These are phyloP conservation scores for Dinoponera quadriceps DNA, from an alignment of 1,140 invertebrate species.

Conservation along the genomic window DNA sequence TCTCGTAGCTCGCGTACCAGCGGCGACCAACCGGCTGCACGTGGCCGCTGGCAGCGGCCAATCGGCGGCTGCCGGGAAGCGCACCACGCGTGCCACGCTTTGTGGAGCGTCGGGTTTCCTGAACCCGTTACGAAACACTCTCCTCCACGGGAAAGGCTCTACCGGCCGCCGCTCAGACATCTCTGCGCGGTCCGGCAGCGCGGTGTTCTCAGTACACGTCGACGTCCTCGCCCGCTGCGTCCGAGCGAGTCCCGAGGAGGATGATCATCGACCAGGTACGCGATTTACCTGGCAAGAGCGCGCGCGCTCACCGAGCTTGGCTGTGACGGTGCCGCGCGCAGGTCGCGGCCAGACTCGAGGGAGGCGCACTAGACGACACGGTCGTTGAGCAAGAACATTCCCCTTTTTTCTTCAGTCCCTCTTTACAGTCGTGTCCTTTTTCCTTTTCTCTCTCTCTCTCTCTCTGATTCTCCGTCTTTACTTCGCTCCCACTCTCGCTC, in stretches of 20 bases:
- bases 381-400: constrained; percentile 56
- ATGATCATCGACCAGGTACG: constrained; percentile 69
- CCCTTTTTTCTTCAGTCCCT: constrained; percentile 49
- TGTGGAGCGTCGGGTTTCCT: constrained; percentile 74
- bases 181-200: background rate
- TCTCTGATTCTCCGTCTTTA: constrained; percentile 22
- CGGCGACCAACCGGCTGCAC: constrained; percentile 68
- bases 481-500: constrained; percentile 70
- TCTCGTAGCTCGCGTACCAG: constrained; percentile 64
- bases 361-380: constrained; percentile 39
- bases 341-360: constrained; percentile 10
- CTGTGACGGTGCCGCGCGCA: constrained; percentile 10
- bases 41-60: constrained; percentile 79
- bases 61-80: constrained; percentile 65
- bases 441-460: constrained; percentile 48
- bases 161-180: constrained; percentile 51
- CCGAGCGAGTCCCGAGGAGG: constrained; percentile 17
- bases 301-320: background rate
- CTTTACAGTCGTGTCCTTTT: constrained; percentile 34
- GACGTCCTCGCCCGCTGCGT: background rate
- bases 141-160: constrained; percentile 1
- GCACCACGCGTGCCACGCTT: constrained; percentile 66
- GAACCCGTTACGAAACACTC: constrained; percentile 65
- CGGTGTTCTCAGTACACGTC: constrained; percentile 15
- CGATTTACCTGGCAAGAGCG: too few relatives aligned